Base-by-base conservation (phyloP, 1,140 invertebrate species). In the Watersipora subatra region DNA sequence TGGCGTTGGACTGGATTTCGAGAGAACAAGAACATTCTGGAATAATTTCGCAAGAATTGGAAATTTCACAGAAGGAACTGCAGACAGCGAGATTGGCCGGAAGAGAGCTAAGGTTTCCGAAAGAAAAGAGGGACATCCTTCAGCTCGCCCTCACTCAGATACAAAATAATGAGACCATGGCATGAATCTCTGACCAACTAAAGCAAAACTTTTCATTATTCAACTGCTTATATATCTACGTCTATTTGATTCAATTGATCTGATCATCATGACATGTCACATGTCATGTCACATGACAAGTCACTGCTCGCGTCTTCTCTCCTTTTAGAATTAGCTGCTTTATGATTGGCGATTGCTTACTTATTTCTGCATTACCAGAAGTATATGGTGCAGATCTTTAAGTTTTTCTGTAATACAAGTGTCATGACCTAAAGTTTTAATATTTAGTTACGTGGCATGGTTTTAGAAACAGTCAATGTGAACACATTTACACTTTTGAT, bases 1-100 rank as follows among this genome's bases (percentile, higher is more conserved):
- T 96, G 92, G 91, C 92, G 0, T 83, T 93, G 22, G 92, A 94
- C 76, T 95, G 92, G 92, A 92, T 93, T n/a, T 89, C 91, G 0
- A 73, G 84, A 20, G 90, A 92, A 72, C 87, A 91, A 65, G 91
- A 94, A 72, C 7, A 7, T 28, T 84, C 86, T 0, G 89, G 90
- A 0, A 86, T 91, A 28, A 86, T 95, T 19, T 83, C 87, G 0
- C 84, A 87, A 67, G 92, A 95, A 77, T 81, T 95, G 58, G 85
- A 87, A 34, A 83, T 87, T 58, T 89, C 91, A 0, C 90, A 94
- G 76, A 82, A 89, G 28, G 92, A 96, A 79, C 83, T 95, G 27
- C 89, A 93, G 73, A 87, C 88, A n/a, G 91, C 92, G 7, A 82
- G 93, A 70, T 82, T 93, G 68, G 90, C 91, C 30, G 92, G 92